A percentile compares a stretch with the other conserved stretches of the same genome.
phyloP scores from a whole-genome alignment of 2,888 invertebrate genomes.

The Syrphus vitripennis region DNA sequence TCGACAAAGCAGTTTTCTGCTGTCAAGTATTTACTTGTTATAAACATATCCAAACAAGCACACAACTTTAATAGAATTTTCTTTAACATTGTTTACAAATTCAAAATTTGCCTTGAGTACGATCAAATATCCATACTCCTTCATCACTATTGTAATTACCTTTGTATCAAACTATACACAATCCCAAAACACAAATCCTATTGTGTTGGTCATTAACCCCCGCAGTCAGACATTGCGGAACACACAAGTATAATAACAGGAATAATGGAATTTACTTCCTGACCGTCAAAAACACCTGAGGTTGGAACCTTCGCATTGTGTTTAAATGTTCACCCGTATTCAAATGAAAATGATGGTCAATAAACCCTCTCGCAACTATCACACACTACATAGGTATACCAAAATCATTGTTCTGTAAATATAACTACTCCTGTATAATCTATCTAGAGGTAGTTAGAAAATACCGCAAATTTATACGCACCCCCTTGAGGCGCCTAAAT shows the following conservation, averaged over 20 bases:
- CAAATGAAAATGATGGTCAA: conserved; percentile 30
- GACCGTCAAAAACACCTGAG: conserved; percentile 26
- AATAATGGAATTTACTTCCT: conserved; percentile 46
- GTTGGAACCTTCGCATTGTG: not conserved
- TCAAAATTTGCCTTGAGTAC: not conserved
- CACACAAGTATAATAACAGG: not conserved
- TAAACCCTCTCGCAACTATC: conserved; percentile 23
- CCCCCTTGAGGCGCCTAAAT: conserved; percentile 47
- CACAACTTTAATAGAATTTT: not conserved
- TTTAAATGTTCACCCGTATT: conserved; percentile 22
- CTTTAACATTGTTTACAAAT: not conserved
- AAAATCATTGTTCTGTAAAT: conserved; percentile 8
- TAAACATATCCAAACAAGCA: too few relatives aligned
- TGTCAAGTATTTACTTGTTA: too few relatives aligned
- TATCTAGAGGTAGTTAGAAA: not conserved
- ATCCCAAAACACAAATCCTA: not conserved
- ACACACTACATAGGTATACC: not conserved
- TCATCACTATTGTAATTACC: not conserved
- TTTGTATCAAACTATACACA: not conserved
- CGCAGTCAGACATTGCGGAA: conserved; percentile 5
- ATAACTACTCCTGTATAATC: too few relatives aligned
- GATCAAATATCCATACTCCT: not conserved
- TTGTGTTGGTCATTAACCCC: not conserved
- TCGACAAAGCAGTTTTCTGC: too few relatives aligned
- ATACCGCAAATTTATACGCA: conserved; percentile 50